phyloP scores from a whole-genome alignment of 2,113 vertebrate species.

The Vidua macroura region DNA sequence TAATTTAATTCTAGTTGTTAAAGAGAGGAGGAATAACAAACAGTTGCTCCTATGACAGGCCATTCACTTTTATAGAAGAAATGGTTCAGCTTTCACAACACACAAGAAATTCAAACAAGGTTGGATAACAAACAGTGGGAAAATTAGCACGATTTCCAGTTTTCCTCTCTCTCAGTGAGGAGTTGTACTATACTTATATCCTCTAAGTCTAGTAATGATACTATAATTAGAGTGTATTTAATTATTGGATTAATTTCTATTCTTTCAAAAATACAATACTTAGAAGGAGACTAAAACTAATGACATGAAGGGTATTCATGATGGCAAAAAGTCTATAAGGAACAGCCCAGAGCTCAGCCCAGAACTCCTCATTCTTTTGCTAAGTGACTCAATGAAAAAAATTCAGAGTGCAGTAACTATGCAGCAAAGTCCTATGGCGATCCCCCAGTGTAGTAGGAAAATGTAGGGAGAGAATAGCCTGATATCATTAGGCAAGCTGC shows the following conservation, averaged over 20 bases:
- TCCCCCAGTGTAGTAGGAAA: neutral
- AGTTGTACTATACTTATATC: too few species aligned
- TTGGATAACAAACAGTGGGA: neutral
- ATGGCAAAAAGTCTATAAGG: neutral
- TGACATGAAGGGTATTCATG: neutral
- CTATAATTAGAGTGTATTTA: neutral
- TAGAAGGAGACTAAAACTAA: neutral
- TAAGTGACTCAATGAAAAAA: neutral
- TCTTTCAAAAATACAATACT: neutral
- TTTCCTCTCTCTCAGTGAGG: neutral
- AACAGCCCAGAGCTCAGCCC: neutral
- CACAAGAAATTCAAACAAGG: neutral
- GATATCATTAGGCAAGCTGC: neutral
- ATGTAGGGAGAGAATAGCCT: neutral
- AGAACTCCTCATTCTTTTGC: neutral
- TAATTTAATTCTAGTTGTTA: conserved; percentile 24
- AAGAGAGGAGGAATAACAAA: neutral
- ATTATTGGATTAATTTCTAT: neutral
- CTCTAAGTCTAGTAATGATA: neutral
- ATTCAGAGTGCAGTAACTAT: neutral
- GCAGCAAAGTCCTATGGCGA: neutral
- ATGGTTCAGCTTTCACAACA: neutral
- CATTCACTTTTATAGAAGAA: neutral
- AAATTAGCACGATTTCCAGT: neutral
- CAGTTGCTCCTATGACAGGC: neutral